phyloP scores from a whole-genome alignment of 2,888 invertebrate species.

The Mystacides longicornis region DNA sequence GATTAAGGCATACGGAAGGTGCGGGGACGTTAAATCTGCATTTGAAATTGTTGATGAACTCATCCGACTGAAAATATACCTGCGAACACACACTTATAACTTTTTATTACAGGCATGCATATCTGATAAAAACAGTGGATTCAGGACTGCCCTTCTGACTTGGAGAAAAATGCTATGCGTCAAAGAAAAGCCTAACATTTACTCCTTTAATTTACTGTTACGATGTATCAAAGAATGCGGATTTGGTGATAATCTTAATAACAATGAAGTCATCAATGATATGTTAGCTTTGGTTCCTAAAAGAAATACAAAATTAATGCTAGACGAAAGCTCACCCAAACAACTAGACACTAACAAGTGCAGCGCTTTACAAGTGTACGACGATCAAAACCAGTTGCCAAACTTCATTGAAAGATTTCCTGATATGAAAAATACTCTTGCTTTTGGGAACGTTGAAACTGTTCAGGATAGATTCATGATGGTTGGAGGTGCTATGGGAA shows the following conservation, averaged over 20 bases:
- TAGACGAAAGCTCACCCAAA: not conserved
- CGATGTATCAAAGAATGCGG: slow-evolving; percentile 75
- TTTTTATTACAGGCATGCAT: slow-evolving; percentile 81
- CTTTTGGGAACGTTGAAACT: slow-evolving; percentile 50
- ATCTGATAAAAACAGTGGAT: slow-evolving; percentile 68
- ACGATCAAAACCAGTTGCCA: not conserved
- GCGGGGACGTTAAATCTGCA: slow-evolving; percentile 69
- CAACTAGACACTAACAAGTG: not conserved
- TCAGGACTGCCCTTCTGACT: slow-evolving; percentile 73
- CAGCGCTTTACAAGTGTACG: not conserved
- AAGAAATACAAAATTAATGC: not conserved
- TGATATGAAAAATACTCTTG: slow-evolving; percentile 53
- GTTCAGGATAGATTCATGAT: slow-evolving; percentile 64
- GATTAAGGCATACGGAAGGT: slow-evolving; percentile 86
- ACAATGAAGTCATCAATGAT: slow-evolving; percentile 2
- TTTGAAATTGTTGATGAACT: slow-evolving; percentile 83
- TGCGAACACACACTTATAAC: slow-evolving; percentile 64
- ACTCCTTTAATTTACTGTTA: slow-evolving; percentile 74
- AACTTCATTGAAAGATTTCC: slow-evolving; percentile 52
- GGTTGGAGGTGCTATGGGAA: slow-evolving; percentile 71
- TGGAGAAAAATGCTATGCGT: slow-evolving; percentile 74
- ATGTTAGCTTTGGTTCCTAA: not conserved
- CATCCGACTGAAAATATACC: slow-evolving; percentile 52
- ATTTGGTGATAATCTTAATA: slow-evolving; percentile 45
- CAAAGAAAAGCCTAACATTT: slow-evolving; percentile 60